These are phyloP conservation scores for Enhydra lutris DNA, from an alignment of 2,113 vertebrate species.

Conservation along the genomic window DNA sequence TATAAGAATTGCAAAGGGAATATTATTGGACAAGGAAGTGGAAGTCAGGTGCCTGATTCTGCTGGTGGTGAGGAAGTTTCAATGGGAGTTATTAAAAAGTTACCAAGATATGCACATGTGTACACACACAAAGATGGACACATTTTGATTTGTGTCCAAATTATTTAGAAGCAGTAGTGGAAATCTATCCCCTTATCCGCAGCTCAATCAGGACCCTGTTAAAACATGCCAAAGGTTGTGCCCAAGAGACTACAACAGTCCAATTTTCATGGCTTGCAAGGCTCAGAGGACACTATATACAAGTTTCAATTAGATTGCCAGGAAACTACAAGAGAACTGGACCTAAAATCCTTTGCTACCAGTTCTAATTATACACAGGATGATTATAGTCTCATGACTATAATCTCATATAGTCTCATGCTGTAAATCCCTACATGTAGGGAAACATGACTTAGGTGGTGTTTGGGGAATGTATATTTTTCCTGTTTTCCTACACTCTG, in stretches of 20 bases:
- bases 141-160: background rate
- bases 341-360: background rate
- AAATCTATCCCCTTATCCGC: background rate
- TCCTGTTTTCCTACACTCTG: background rate
- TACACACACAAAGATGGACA: background rate
- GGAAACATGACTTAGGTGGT: background rate
- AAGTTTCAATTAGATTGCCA: background rate
- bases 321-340: background rate
- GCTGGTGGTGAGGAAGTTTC: background rate
- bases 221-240: background rate
- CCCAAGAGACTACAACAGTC: background rate
- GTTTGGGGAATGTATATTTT: background rate
- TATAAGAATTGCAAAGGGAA: background rate
- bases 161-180: background rate
- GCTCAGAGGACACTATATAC: background rate
- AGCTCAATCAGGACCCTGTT: background rate
- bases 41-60: background rate
- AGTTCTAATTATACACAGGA: background rate
- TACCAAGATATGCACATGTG: background rate
- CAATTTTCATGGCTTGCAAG: background rate
- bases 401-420: too few relatives aligned
- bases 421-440: background rate
- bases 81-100: slow-evolving; percentile 43
- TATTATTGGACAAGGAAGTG: background rate
- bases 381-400: background rate